Percentiles rank a stretch among this genome's conserved stretches.
phyloP scores from a whole-genome alignment of 2,888 invertebrate species.

The Zeuzera pyrina region DNA sequence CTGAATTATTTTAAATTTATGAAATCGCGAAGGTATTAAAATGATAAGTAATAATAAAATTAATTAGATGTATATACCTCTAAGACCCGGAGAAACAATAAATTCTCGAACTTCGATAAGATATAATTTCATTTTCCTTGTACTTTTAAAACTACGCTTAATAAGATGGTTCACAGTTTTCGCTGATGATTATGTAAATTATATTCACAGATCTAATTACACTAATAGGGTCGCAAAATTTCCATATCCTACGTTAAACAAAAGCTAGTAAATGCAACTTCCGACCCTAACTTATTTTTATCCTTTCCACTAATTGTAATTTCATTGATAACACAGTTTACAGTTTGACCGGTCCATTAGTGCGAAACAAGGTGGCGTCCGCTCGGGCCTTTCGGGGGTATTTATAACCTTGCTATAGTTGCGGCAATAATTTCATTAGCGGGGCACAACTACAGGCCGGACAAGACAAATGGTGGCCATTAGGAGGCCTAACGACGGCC shows the following conservation, averaged over 20 bases:
- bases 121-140: too few relatives aligned
- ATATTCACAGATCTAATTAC: too few relatives aligned
- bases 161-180: too few relatives aligned
- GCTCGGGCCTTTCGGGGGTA: slow-evolving; percentile 56
- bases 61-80: too few relatives aligned
- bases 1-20: too few relatives aligned
- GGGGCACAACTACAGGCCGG: slow-evolving; percentile 69
- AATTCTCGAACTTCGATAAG: too few relatives aligned
- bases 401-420: slow-evolving; percentile 72
- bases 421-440: slow-evolving; percentile 75
- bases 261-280: slow-evolving; percentile 47
- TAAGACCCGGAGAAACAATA: too few relatives aligned
- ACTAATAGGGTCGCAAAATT: slow-evolving; percentile 26
- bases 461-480: slow-evolving; percentile 74
- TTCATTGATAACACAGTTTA: slow-evolving; percentile 73
- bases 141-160: too few relatives aligned
- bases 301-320: slow-evolving; percentile 67
- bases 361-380: slow-evolving; percentile 68
- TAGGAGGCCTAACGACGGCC: slow-evolving; percentile 69
- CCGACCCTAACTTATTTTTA: slow-evolving; percentile 63
- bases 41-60: too few relatives aligned
- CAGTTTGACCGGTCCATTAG: slow-evolving; percentile 74
- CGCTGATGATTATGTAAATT: too few relatives aligned
- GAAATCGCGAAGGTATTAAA: too few relatives aligned
- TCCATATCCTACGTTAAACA: slow-evolving; percentile 33